A percentile compares a stretch with the other conserved stretches of the same genome.
Conservation (phyloP, 2,113 vertebrate genomes). For the Heloderma charlesbogerti region DNA sequence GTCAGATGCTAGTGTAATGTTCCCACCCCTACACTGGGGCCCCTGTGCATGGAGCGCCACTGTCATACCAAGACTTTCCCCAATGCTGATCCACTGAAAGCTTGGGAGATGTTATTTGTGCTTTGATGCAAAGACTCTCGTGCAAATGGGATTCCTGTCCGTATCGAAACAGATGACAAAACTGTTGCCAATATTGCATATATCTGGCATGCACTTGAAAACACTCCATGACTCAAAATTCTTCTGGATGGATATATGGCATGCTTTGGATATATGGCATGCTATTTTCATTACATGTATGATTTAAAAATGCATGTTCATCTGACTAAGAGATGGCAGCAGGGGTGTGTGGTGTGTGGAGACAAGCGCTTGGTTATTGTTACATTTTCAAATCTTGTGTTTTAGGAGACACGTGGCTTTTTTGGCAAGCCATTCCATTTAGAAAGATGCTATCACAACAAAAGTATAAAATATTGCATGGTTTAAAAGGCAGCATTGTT, state of each 20-base stretch:
- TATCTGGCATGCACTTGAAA: background rate
- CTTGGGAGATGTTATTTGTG: background rate
- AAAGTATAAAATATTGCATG: conserved; percentile 7
- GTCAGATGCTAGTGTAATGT: background rate
- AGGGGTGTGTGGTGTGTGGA: background rate
- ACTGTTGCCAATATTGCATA: background rate
- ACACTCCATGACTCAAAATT: background rate
- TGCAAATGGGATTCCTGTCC: background rate
- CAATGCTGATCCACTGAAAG: background rate
- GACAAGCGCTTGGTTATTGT: background rate
- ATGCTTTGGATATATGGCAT: background rate
- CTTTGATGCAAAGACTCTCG: background rate
- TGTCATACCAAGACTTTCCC: background rate
- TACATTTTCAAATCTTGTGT: conserved; percentile 24
- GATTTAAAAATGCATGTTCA: conserved; percentile 11
- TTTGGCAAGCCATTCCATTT: conserved; percentile 3
- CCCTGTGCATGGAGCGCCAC: background rate
- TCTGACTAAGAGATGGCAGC: background rate
- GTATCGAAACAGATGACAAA: accelerated
- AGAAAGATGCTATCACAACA: background rate
- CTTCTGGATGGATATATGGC: background rate
- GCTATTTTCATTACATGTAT: background rate
- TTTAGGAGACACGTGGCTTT: background rate
- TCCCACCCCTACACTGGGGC: background rate
- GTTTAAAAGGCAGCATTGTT: conserved; percentile 20